Evolutionary conservation across 2,797 vertebrate species (phyloP).

Genomic region (Sylvia borin): DNA sequence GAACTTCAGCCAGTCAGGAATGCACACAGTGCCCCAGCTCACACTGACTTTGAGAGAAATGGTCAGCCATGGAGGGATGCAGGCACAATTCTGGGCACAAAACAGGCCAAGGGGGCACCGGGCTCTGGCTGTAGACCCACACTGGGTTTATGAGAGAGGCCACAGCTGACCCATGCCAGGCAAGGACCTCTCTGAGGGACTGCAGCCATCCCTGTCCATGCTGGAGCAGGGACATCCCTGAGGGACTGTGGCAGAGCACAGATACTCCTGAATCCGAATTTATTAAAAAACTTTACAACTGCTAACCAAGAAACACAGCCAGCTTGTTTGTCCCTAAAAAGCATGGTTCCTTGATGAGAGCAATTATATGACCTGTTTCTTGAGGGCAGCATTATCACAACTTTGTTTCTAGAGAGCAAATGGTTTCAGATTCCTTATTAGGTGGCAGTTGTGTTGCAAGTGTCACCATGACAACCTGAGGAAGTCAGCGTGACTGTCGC

Average conservation of each 20-base stretch:
- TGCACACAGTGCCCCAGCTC: neutral
- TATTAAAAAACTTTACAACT: neutral
- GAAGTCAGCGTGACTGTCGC: neutral
- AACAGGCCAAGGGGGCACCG: neutral
- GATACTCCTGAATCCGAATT: neutral
- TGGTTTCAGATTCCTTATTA: neutral
- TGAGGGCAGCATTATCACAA: neutral
- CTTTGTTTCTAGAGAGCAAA: neutral
- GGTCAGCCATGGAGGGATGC: neutral
- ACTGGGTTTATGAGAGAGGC: neutral
- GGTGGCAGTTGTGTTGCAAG: neutral
- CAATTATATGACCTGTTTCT: neutral
- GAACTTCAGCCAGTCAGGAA: neutral
- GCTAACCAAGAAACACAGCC: neutral
- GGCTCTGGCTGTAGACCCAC: rapidly evolving
- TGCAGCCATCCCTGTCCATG: too few relatives aligned
- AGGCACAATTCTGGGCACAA: neutral
- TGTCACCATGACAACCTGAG: slow-evolving; percentile 22
- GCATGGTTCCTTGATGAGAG: neutral
- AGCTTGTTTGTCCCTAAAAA: neutral
- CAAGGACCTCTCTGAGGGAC: neutral
- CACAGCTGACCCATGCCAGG: too few relatives aligned
- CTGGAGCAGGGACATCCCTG: neutral
- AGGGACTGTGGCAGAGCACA: neutral
- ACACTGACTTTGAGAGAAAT: neutral